Percentiles rank a stretch among this genome's conserved stretches.
Evolutionary conservation across 2,888 invertebrate species (phyloP).

Genomic region (Capitulum mitella): DNA sequence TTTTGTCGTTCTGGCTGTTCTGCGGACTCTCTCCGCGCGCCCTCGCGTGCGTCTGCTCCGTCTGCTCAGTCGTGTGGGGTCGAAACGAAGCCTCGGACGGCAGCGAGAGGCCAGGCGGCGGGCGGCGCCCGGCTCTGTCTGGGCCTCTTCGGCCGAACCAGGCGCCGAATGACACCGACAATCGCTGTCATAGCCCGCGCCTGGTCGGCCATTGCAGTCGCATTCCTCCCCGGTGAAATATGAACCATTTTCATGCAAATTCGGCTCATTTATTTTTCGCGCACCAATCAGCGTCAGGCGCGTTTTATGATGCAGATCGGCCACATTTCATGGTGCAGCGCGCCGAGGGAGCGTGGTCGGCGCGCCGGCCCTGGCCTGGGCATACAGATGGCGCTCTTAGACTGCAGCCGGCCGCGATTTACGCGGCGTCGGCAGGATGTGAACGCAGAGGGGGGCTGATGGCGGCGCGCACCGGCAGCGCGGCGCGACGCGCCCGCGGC

Average conservation of each 20-base stretch:
- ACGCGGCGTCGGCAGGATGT: background rate
- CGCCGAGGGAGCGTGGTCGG: background rate
- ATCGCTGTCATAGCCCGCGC: no score
- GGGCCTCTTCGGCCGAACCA: no score
- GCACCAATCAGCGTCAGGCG: background rate
- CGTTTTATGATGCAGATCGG: background rate
- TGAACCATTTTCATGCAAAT: constrained; percentile 19
- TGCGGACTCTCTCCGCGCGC: no score
- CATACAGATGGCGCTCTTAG: no score
- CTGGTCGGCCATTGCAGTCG: background rate
- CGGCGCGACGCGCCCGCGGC: background rate
- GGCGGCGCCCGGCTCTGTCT: no score
- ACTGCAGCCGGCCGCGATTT: background rate
- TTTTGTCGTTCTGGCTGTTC: no score
- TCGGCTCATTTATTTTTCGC: constrained; percentile 9
- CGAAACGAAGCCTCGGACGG: no score
- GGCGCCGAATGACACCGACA: no score
- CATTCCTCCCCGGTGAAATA: constrained; percentile 11
- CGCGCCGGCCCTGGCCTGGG: background rate
- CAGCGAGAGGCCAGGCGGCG: no score
- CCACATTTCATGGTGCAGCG: constrained; percentile 12
- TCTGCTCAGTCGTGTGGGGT: no score
- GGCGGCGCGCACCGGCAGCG: no score
- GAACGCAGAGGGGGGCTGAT: constrained; percentile 21
- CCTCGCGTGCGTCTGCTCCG: no score